These are phyloP conservation scores for Tapirus indicus DNA, from an alignment of 2,797 vertebrate genomes.

Conservation along the genomic window DNA sequence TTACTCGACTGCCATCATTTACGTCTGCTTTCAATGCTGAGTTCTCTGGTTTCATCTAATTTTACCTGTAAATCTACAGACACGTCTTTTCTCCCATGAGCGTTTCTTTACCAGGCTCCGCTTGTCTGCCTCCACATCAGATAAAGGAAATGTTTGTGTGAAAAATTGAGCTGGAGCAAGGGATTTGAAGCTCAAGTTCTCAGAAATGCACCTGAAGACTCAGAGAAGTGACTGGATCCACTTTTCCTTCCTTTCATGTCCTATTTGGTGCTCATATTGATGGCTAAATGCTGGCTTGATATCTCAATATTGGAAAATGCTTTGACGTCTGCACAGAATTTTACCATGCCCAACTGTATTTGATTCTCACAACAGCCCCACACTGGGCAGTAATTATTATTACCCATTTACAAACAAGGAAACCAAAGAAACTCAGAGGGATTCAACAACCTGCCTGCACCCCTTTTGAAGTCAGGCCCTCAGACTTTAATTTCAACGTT, in stretches of 20 bases:
- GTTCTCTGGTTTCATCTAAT: neutral
- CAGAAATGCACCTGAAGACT: neutral
- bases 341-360: neutral
- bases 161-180: neutral
- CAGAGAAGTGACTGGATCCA: neutral
- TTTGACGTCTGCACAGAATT: neutral
- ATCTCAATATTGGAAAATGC: neutral
- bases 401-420: neutral
- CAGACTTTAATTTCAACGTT: neutral
- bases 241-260: neutral
- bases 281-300: neutral
- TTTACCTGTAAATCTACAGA: neutral
- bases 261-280: neutral
- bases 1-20: neutral
- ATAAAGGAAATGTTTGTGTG: neutral
- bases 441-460: neutral
- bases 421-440: constrained; percentile 10
- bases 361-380: neutral
- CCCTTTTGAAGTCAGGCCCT: neutral
- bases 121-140: neutral
- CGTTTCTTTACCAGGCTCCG: neutral
- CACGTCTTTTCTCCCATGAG: neutral
- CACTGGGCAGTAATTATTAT: neutral
- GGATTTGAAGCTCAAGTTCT: neutral
- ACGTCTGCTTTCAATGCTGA: neutral